Base-by-base conservation (phyloP, 2,797 vertebrate genomes). In the Artibeus lituratus region DNA sequence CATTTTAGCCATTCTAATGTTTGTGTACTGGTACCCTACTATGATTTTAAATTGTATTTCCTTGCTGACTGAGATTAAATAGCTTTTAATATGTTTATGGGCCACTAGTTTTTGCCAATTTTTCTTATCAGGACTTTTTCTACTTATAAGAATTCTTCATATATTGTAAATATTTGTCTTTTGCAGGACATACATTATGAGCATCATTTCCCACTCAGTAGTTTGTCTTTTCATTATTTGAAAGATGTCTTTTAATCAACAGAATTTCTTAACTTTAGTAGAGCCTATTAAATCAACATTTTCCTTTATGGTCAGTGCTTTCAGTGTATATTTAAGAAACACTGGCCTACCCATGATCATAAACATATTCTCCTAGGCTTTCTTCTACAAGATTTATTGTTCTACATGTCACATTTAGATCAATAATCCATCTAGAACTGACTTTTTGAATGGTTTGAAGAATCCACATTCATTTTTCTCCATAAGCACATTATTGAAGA, bases 251-350 rank as follows among this genome's bases (percentile, higher is more conserved):
- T 82, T 76, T 90, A 80, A 81, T 82, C 59, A 94, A 82, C 69
- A 78, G 55, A 92, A 73, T 81, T 73, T 47, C 51, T 78, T 82
- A 65, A 67, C 55, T 90, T 53, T 62, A 86, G 88, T n/a, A 74
- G 22, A n/a, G 15, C 73, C 21, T 39, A 90, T 37, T 51, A 83
- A 87, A 78, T 73, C 49, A 69, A 69, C 7, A 3, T 78, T 88
- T 94, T 76, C 74, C 51, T 80, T 87, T 81, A 94, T 22, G 21
- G 44, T 51, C 59, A 84, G 35, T 94, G 37, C 9, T 84, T 83
- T 70, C 47, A 24, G 69, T 73, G 11, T 37, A 82, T 47, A 80
- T 78, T 95, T 92, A 90, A 81, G 49, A 94, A 96, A 87, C n/a
- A 83, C 2, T 65, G 51, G 65, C n/a, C 80, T 87, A 62, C 11